Percentiles rank a stretch among this genome's conserved stretches.
Evolutionary conservation across 2,888 invertebrate species (phyloP).

Genomic region (Cosmia pyralina): DNA sequence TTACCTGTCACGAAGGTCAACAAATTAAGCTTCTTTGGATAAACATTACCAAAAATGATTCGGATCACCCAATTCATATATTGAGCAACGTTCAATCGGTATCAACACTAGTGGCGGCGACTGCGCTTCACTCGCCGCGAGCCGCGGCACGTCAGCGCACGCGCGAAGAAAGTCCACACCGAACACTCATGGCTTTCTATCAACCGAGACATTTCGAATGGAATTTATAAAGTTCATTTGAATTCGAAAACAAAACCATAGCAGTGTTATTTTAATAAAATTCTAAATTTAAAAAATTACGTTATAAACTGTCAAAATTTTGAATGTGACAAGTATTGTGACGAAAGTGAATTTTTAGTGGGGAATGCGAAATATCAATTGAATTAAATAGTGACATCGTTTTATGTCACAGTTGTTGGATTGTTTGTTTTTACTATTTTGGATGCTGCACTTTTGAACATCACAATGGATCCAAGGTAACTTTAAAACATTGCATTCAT

Average conservation of each 20-base stretch:
- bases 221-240: constrained; percentile 65
- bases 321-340: constrained; percentile 62
- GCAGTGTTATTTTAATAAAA: constrained; percentile 35
- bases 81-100: constrained; percentile 70
- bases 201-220: constrained; percentile 73
- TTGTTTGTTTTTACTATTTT: constrained; percentile 37
- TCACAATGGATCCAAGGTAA: constrained; percentile 85
- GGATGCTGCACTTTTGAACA: constrained; percentile 58
- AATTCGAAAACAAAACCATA: constrained; percentile 57
- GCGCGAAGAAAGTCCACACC: constrained; percentile 82
- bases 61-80: constrained; percentile 59
- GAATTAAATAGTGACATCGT: constrained; percentile 49
- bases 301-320: constrained; percentile 26
- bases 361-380: constrained; percentile 51
- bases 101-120: constrained; percentile 70
- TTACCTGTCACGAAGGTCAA: constrained; percentile 25
- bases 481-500: constrained; percentile 40
- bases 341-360: constrained; percentile 73
- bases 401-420: constrained; percentile 41
- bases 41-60: constrained; percentile 53
- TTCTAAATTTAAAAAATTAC: constrained; percentile 14
- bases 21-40: constrained; percentile 35
- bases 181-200: constrained; percentile 84
- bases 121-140: constrained; percentile 79
- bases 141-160: constrained; percentile 82